Base-by-base conservation (phyloP, 2,113 vertebrate species). In the Melierax canorus region DNA sequence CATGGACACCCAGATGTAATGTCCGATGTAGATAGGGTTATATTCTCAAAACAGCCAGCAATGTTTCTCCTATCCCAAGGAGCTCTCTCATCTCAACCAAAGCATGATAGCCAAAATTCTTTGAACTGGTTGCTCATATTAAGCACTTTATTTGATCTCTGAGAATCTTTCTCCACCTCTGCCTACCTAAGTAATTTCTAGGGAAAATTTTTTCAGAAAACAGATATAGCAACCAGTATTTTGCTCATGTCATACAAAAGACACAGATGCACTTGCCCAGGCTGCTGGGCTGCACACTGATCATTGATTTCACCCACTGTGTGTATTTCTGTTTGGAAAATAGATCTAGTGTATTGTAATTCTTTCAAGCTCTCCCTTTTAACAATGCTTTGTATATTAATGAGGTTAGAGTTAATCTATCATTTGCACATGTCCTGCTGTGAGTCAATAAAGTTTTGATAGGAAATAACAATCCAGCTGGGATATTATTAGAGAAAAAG, bases 341-440 rank as follows among this genome's bases (percentile, higher is more conserved):
- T 32, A 90, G 63, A 94, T 72, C 36, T 75, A 53, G 48, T 46
- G n/a, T 80, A n/a, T 30, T 95, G 50, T 60, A 88, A 86, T 90
- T 95, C 43, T 84, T 87, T 80, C 53, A 88, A 53, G 39, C n/a
- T 78, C 46, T 67, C 41, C 34, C 39, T 94, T 71, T 81, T 87
- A 79, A 90, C 36, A 94, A 71, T 59, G 50, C 75, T 91, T 92
- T 93, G 77, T 83, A 71, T 78, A 94, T 95, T 96, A 96, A 96
- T 94, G 88, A 92, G 59, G 67, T 91, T 84, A 79, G 71, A 92
- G 78, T 92, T 90, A 96, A 96, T 94, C 82, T 94, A 85, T 95
- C 87, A 94, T 90, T 96, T 95, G 34, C 55, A 95, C 92, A 96
- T 71, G 62, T 69, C 79, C 92, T 92, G 53, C 90, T 94, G 85